A percentile compares a stretch with the other conserved stretches of the same genome.
Evolutionary conservation across 2,113 vertebrate species (phyloP).

Genomic region (Ptilorrhoa leucosticta): DNA sequence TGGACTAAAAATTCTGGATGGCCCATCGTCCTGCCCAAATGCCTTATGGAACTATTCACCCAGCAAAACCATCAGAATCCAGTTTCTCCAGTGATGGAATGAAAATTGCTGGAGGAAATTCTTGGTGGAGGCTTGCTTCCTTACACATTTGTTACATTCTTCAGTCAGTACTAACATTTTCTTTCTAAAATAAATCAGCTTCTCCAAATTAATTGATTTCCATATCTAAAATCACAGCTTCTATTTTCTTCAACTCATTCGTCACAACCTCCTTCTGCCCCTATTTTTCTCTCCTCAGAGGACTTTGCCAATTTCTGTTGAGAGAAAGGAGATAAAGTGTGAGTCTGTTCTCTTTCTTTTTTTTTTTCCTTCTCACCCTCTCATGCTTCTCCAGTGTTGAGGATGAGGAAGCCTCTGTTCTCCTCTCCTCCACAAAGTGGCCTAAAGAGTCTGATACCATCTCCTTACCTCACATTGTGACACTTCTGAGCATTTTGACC

Average conservation of each 20-base stretch:
- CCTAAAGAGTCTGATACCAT: background rate
- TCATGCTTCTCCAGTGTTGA: background rate
- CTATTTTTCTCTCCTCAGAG: background rate
- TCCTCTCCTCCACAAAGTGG: background rate
- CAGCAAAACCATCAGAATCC: background rate
- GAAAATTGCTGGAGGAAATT: background rate
- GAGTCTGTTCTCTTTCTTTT: background rate
- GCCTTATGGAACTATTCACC: background rate
- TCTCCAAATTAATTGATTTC: conserved; percentile 12
- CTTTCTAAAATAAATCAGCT: background rate
- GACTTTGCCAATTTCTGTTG: background rate
- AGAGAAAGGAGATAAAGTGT: background rate
- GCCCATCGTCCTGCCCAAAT: background rate
- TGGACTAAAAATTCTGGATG: background rate
- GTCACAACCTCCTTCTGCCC: background rate
- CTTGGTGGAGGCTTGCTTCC: background rate
- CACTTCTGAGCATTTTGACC: background rate
- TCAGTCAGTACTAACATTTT: background rate
- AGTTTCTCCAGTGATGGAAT: background rate
- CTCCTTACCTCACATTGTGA: background rate
- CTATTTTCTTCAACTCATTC: background rate
- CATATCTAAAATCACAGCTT: background rate
- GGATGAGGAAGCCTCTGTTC: background rate
- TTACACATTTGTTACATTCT: background rate
- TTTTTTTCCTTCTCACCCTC: background rate